Percentiles rank a stretch among this genome's conserved stretches.
Evolutionary conservation across 1,140 invertebrate species (phyloP).

Genomic region (Drosophila arawakana): DNA sequence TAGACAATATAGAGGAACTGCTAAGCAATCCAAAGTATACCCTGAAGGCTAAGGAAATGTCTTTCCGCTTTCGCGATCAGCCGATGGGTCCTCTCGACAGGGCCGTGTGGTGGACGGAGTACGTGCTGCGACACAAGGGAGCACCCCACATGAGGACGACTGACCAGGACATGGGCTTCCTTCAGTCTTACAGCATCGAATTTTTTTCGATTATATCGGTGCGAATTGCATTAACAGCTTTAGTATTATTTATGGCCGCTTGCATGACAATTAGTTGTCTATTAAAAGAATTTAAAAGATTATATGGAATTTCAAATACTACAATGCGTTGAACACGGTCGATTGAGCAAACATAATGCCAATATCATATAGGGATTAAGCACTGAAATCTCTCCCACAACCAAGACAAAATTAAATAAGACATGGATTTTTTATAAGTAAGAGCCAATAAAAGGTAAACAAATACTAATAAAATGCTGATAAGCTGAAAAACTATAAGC

Average conservation of each 20-base stretch:
- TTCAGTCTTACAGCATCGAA: constrained; percentile 49
- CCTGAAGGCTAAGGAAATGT: constrained; percentile 71
- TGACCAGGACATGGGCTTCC: constrained; percentile 37
- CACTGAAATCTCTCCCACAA: too few relatives aligned
- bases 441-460: too few relatives aligned
- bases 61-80: constrained; percentile 85
- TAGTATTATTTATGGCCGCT: constrained; percentile 12
- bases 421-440: too few relatives aligned
- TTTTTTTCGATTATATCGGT: background rate
- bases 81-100: constrained; percentile 85
- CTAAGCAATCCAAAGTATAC: constrained; percentile 33
- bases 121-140: constrained; percentile 80
- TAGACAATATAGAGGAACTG: constrained; percentile 22
- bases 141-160: constrained; percentile 82
- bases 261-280: background rate
- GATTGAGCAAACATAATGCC: too few relatives aligned
- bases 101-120: constrained; percentile 88
- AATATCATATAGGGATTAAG: too few relatives aligned
- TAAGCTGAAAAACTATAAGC: background rate
- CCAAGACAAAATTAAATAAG: too few relatives aligned
- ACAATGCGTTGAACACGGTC: too few relatives aligned
- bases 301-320: background rate
- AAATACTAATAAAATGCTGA: background rate
- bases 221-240: constrained; percentile 28
- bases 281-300: background rate